Percentiles rank a stretch among this genome's conserved stretches.
These are phyloP conservation scores for Torymus tubicola DNA, from an alignment of 2,888 invertebrate species.

Conservation along the genomic window DNA sequence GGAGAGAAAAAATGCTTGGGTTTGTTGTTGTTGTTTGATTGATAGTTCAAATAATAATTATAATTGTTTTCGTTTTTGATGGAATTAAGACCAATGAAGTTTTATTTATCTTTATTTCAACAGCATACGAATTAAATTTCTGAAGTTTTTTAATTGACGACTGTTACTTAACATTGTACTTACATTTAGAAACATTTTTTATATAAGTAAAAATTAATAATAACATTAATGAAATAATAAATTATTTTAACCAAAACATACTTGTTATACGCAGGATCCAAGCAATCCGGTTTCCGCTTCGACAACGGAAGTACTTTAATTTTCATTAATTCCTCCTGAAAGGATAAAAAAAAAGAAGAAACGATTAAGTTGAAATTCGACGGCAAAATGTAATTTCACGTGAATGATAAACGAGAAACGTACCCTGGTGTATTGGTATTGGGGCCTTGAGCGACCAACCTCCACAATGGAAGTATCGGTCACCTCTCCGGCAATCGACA, in stretches of 20 bases:
- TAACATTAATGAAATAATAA: neutral
- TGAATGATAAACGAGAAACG: conserved; percentile 27
- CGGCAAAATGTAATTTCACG: neutral
- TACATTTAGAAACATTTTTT: neutral
- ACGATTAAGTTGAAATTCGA: neutral
- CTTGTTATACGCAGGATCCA: conserved; percentile 80
- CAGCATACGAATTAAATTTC: too few species aligned
- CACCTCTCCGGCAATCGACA: conserved; percentile 76
- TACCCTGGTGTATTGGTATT: conserved; percentile 75
- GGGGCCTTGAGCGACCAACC: conserved; percentile 74
- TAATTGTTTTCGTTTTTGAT: too few species aligned
- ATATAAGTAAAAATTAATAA: neutral
- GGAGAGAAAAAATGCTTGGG: too few species aligned
- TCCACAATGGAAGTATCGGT: conserved; percentile 74
- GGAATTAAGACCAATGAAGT: too few species aligned
- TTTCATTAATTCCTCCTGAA: conserved; percentile 84
- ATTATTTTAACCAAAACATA: conserved; percentile 68
- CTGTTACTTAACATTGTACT: neutral
- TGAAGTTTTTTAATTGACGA: too few species aligned
- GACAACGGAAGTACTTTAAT: conserved; percentile 85
- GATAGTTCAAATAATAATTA: too few species aligned
- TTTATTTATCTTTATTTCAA: too few species aligned
- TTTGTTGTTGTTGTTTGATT: too few species aligned
- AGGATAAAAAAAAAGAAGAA: conserved; percentile 69
- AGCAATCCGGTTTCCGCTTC: conserved; percentile 84